phyloP scores from a whole-genome alignment of 2,797 vertebrate genomes.

The Myripristis jacobus region DNA sequence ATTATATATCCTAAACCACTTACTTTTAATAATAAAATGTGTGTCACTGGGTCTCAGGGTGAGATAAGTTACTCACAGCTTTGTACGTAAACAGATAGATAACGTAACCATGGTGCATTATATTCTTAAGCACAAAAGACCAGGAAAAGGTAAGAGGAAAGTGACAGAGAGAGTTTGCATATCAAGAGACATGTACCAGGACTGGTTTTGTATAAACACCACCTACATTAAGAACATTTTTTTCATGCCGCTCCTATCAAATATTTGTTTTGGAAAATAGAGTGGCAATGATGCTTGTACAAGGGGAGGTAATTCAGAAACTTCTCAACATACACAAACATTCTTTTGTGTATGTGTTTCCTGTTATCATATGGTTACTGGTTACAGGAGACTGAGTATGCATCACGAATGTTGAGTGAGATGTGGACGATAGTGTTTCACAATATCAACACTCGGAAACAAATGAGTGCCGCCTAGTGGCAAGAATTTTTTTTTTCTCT shows the following conservation, averaged over 20 bases:
- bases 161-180: conserved; percentile 5
- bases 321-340: conserved; percentile 12
- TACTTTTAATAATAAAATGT: background rate
- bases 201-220: conserved; percentile 21
- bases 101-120: background rate
- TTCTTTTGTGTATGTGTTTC: conserved; percentile 40
- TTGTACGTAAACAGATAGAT: background rate
- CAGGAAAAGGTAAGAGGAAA: conserved; percentile 1
- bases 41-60: background rate
- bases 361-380: conserved; percentile 25
- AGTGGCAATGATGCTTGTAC: conserved; percentile 4
- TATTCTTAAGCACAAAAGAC: background rate
- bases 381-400: conserved; percentile 1
- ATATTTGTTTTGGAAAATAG: conserved; percentile 45
- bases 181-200: background rate
- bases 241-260: conserved; percentile 14
- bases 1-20: background rate
- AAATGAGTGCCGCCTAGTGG: conserved; percentile 56
- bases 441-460: background rate
- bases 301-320: conserved; percentile 17
- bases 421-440: background rate
- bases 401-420: conserved; percentile 12
- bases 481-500: background rate
- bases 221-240: conserved; percentile 34
- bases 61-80: background rate